Evolutionary conservation across 2,797 vertebrate species (phyloP).

Genomic region (Eidolon dupreanum): DNA sequence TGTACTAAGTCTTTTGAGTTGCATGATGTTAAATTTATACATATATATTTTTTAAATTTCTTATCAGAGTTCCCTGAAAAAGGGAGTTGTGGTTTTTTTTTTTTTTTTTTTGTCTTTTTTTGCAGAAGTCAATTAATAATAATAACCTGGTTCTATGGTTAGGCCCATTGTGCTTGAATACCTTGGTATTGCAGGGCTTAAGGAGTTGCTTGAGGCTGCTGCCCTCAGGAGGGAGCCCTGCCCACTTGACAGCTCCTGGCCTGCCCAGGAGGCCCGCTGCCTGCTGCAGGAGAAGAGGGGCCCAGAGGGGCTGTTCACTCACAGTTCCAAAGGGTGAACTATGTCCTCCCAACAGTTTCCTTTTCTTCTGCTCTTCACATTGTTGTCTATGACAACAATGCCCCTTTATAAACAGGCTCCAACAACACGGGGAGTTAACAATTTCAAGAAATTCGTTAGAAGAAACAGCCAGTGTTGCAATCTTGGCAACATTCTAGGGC

Average conservation of each 20-base stretch:
- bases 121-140: background rate
- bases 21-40: background rate
- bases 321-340: background rate
- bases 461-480: constrained; percentile 53
- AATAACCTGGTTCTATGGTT: background rate
- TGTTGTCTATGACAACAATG: background rate
- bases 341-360: background rate
- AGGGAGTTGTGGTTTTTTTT: background rate
- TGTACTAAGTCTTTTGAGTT: background rate
- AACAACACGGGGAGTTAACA: background rate
- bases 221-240: background rate
- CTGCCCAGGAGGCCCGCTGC: rapidly evolving
- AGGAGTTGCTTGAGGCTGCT: background rate
- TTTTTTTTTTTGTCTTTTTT: background rate
- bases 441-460: constrained; percentile 37
- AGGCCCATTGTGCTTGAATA: background rate
- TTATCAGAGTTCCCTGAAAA: background rate
- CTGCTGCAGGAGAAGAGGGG: background rate
- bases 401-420: background rate
- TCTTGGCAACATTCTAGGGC: constrained; percentile 41
- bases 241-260: rapidly evolving
- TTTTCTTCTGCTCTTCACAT: rapidly evolving
- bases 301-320: rapidly evolving
- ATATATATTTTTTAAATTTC: background rate
- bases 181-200: too few relatives aligned